Percentiles rank a stretch among this genome's conserved stretches.
Evolutionary conservation across 2,113 vertebrate species (phyloP).

Genomic region (Aphyosemion australe): DNA sequence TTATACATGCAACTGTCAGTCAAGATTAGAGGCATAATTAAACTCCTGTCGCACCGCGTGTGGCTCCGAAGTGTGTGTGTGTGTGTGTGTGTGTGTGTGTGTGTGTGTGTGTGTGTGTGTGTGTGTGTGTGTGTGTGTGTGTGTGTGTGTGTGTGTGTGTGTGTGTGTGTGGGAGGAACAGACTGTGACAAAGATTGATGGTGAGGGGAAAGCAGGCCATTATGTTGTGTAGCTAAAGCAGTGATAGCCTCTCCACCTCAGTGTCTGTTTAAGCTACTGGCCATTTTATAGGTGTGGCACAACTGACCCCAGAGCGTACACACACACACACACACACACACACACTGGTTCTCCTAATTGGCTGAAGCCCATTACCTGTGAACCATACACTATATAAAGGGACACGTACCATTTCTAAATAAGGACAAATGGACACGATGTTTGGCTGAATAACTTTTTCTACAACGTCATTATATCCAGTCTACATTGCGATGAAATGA

Average conservation of each 20-base stretch:
- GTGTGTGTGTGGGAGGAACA: constrained; percentile 55
- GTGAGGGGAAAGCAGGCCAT: constrained; percentile 64
- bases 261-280: constrained; percentile 60
- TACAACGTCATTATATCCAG: too few species aligned
- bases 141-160: constrained; percentile 34
- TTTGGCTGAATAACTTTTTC: constrained; percentile 12
- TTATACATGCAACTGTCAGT: constrained; percentile 75
- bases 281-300: constrained; percentile 57
- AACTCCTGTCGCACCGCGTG: constrained; percentile 55
- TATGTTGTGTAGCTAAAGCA: constrained; percentile 64
- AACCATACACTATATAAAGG: constrained; percentile 5
- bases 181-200: constrained; percentile 74
- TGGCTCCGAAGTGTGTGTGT: constrained; percentile 23
- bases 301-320: constrained; percentile 35
- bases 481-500: too few species aligned
- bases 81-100: constrained; percentile 27
- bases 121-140: constrained; percentile 13
- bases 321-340: constrained; percentile 6
- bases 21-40: constrained; percentile 78
- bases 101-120: constrained; percentile 36
- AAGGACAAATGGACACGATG: constrained; percentile 26
- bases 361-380: too few species aligned
- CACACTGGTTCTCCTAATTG: constrained; percentile 2
- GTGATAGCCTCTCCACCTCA: constrained; percentile 70
- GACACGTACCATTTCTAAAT: constrained; percentile 27